Percentiles rank a stretch among this genome's conserved stretches.
Evolutionary conservation across 2,888 invertebrate genomes (phyloP).

Genomic region (Synanthedon andrenaeformis): DNA sequence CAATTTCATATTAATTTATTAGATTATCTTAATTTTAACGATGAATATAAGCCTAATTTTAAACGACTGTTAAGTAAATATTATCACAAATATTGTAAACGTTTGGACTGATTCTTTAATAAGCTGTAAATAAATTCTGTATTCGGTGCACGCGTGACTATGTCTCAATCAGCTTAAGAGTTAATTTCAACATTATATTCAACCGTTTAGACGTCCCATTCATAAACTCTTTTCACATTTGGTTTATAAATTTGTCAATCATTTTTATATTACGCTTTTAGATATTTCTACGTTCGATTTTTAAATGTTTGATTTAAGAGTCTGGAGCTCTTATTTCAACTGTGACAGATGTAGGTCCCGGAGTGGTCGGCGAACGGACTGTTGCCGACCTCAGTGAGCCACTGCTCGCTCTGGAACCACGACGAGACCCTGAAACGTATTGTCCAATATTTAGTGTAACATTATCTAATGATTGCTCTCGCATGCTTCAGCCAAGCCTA

Average conservation of each 20-base stretch:
- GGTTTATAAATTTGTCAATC: too few relatives aligned
- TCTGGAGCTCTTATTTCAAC: slow-evolving; percentile 82
- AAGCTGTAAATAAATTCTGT: too few relatives aligned
- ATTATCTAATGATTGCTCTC: background rate
- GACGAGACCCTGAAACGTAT: slow-evolving; percentile 60
- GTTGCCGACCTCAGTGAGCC: slow-evolving; percentile 78
- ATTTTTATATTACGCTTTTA: too few relatives aligned
- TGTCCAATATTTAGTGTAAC: background rate
- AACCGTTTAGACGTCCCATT: background rate
- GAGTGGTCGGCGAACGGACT: slow-evolving; percentile 48
- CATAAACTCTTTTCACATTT: background rate
- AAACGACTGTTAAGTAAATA: slow-evolving; percentile 38
- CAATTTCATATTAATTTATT: background rate
- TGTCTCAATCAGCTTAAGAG: too few relatives aligned
- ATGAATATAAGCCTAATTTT: slow-evolving; percentile 45
- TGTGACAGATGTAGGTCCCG: slow-evolving; percentile 72
- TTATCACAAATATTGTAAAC: slow-evolving; percentile 63
- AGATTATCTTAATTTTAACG: background rate
- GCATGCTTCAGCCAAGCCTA: background rate
- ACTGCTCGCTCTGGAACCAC: slow-evolving; percentile 82
- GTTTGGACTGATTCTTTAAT: slow-evolving; percentile 44
- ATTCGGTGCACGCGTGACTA: too few relatives aligned
- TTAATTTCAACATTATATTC: background rate
- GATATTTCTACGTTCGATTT: background rate
- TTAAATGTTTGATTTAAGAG: slow-evolving; percentile 35